Evolutionary conservation across 1,140 invertebrate species (phyloP), one percentile per base, ranked within the genome.

Genomic region (Zaprionus tsacasi): DNA sequence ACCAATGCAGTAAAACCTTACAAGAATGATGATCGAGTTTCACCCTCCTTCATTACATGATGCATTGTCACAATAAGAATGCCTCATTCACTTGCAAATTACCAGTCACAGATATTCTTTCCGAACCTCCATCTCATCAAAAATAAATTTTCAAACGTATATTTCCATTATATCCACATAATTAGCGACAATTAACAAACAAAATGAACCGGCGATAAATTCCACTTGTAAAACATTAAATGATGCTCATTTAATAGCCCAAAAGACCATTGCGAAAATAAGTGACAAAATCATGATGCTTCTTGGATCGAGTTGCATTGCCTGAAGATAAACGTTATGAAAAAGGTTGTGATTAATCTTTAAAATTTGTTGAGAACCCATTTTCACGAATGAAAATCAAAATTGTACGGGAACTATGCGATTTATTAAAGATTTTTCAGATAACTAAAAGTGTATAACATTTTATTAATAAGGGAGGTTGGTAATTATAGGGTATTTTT

Each of bases 71-170:
- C 45, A 50, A 2, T 3, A 50, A 50, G 8, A 50, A 50, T 30
- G n/a, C 60, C 15, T 21, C 33, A 65, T 36, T 50, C 38, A 12
- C n/a, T 33, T 30, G 11, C 25, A 52, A 71, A 58, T 54, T 63
- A 54, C 25, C 27, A 63, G 27, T 30, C 30, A 25, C 40, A n/a
- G 40, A 33, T 67, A 48, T 45, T 25, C 21, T 12, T 36, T 15
- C 7, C n/a, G 6, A 33, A 15, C 11, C 25, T 35, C 30, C 21
- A 30, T 15, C 11, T 6, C 17, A 21, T 11, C 17, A 17, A 50
- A 50, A 25, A 11, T 50, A 21, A 12, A 50, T 50, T 50, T 25
- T 17, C 17, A 45, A 45, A 15, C 40, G 40, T 45, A 50, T 11
- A 50, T 8, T 25, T 48, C n/a, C 10, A 11, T 48, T 12, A 50